Conservation (phyloP, 2,113 vertebrate species). For the Pterocles burchelli region DNA sequence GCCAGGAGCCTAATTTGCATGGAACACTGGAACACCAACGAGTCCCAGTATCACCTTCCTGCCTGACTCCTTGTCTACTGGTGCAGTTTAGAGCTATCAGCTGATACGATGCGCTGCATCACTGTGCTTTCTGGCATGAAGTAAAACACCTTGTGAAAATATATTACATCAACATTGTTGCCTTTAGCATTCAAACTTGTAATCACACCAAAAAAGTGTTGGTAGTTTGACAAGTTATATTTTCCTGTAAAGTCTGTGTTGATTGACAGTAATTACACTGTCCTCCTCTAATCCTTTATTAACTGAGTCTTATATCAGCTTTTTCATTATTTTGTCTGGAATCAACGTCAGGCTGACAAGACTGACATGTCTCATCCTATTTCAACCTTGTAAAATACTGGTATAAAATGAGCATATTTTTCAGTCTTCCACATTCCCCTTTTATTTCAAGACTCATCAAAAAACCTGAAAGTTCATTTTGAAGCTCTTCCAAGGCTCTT, state of each 20-base stretch:
- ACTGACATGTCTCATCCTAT: conserved; percentile 61
- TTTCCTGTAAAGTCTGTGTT: conserved; percentile 52
- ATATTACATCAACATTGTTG: conserved; percentile 47
- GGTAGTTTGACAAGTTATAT: conserved; percentile 67
- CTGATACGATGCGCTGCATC: not conserved
- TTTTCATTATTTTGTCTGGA: conserved; percentile 71
- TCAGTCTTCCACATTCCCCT: conserved; percentile 11
- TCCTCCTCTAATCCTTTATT: conserved; percentile 70
- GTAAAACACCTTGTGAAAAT: conserved; percentile 31
- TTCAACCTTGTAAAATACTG: conserved; percentile 63
- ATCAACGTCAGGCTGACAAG: conserved; percentile 67
- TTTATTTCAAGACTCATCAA: conserved; percentile 32
- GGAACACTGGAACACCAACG: not conserved
- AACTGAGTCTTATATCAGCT: conserved; percentile 63
- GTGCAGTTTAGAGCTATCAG: not conserved
- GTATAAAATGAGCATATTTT: conserved; percentile 47
- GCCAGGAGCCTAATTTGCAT: conserved; percentile 21
- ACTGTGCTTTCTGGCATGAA: not conserved
- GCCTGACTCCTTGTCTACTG: not conserved
- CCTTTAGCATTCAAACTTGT: conserved; percentile 46
- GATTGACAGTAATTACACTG: conserved; percentile 72
- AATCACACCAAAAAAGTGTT: conserved; percentile 66
- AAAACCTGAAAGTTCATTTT: conserved; percentile 6
- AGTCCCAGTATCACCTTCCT: not conserved
- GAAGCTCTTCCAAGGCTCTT: not conserved